A percentile compares a stretch with the other conserved stretches of the same genome.
Evolutionary conservation across 2,113 vertebrate genomes (phyloP).

Genomic region (Cercopithecus mona): DNA sequence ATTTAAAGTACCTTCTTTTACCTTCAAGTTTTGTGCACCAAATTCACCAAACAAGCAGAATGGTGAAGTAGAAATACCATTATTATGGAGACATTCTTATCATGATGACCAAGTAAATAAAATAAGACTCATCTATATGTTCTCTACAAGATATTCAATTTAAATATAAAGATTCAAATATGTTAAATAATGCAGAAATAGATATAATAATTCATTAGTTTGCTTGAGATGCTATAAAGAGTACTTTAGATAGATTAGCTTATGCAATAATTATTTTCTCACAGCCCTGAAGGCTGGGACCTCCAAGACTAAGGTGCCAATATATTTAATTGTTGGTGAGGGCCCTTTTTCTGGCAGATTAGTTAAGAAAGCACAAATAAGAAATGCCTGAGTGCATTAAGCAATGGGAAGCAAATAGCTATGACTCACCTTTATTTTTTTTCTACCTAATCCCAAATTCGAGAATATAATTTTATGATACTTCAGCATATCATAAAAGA

Average conservation of each 20-base stretch:
- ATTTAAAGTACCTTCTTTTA: not conserved
- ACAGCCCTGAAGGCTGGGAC: fast-evolving
- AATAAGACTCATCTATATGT: not conserved
- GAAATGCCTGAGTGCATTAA: not conserved
- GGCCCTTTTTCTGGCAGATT: not conserved
- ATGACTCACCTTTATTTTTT: not conserved
- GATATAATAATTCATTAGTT: fast-evolving
- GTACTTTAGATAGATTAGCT: not conserved
- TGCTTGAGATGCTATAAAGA: not conserved
- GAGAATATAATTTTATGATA: not conserved
- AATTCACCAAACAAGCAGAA: not conserved
- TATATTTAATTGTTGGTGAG: not conserved
- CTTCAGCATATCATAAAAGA: not conserved
- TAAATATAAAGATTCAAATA: not conserved
- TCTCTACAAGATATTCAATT: not conserved
- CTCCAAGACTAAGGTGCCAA: not conserved
- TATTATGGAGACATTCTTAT: not conserved
- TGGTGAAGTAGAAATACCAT: too few relatives aligned
- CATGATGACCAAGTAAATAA: not conserved
- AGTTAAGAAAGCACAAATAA: not conserved
- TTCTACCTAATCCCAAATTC: not conserved
- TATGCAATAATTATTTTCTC: not conserved
- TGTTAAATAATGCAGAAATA: not conserved
- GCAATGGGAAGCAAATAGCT: not conserved
- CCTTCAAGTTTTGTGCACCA: not conserved